Evolutionary conservation across 2,113 vertebrate species (phyloP).

Genomic region (Tyrannus savana): DNA sequence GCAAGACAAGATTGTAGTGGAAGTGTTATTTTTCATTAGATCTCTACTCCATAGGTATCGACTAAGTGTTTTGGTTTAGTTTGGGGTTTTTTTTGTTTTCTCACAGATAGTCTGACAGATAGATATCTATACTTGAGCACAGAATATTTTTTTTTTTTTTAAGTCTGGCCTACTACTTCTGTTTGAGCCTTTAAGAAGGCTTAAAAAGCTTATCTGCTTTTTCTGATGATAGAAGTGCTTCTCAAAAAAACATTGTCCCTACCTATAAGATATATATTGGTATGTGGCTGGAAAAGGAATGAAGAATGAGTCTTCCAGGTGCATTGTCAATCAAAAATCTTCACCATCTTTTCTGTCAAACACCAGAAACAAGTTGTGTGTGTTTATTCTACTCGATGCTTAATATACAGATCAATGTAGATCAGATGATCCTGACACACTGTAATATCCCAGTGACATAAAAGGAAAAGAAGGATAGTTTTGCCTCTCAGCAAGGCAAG

Average conservation of each 20-base stretch:
- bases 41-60: neutral
- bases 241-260: neutral
- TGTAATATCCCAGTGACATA: neutral
- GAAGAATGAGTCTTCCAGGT: neutral
- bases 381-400: neutral
- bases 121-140: fast-evolving
- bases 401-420: neutral
- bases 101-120: neutral
- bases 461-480: neutral
- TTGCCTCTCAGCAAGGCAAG: neutral
- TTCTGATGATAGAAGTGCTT: neutral
- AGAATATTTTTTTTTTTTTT: neutral
- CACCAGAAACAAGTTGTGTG: neutral
- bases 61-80: neutral
- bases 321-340: neutral
- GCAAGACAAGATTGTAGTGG: neutral
- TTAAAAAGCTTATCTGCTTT: neutral
- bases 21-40: neutral
- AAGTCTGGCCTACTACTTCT: neutral
- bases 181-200: neutral
- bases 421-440: neutral
- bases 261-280: neutral
- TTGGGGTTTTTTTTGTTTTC: neutral
- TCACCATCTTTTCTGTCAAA: neutral
- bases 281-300: neutral